Evolutionary conservation across 2,797 vertebrate species (phyloP), one percentile per base, ranked within the genome.

Genomic region (Chelon auratus): DNA sequence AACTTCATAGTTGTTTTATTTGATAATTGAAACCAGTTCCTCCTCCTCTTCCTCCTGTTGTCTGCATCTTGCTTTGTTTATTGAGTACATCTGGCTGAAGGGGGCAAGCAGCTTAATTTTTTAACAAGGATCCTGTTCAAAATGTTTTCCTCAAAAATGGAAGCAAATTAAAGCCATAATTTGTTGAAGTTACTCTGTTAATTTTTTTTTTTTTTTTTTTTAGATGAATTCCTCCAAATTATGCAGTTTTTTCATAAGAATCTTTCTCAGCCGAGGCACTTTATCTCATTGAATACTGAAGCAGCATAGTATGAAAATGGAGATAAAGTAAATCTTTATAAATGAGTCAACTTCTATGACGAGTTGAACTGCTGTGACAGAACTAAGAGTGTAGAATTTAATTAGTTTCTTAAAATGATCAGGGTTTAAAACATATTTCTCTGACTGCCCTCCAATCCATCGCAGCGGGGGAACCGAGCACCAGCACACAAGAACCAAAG

Each of bases 341-440:
- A 75, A 68, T 30, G 51, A 63, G 53, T 47, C 33, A 39, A 26
- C 2, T 26, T 26, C 24, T 26, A 33, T 13, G 39, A 10, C 39
- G 11, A 10, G 39, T 40, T 11, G 39, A 13, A 40, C 45, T 18
- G 13, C 56, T 40, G 26, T 4, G 42, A 73, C 39, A 59, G 54
- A 53, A 36, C 45, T 22, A n/a, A 71, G 45, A 39, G 51, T 14
- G 42, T 65, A 59, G 1, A 18, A 61, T 64, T 62, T 52, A 30
- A 68, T 80, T 56, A 64, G 26, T 64, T 64, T 22, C 45, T 33
- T 73, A 54, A 70, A 79, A 68, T 22, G 30, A 67, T 51, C 65
- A 58, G 9, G 7, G 62, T 57, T 71, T 57, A 68, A 61, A 74
- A 33, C 52, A 39, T 51, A 62, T 72, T 72, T 77, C 17, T 62